These are phyloP conservation scores for Hypselothyrea guttata DNA, from an alignment of 2,888 invertebrate species.

Conservation along the genomic window DNA sequence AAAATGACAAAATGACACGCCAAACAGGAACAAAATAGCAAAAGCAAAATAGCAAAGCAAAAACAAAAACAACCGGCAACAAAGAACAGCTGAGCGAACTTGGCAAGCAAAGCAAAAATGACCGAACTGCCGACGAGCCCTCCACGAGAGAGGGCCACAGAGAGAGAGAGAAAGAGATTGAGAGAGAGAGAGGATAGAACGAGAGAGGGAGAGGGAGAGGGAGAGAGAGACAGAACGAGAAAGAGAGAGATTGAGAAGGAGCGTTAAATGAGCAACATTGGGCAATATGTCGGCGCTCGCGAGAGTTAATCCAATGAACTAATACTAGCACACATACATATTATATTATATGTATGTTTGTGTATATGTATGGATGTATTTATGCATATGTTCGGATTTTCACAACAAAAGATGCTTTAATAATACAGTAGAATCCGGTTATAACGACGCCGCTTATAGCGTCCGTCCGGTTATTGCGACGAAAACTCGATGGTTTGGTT, in stretches of 20 bases:
- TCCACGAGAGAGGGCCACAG: constrained; percentile 12
- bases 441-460: no score
- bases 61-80: constrained; percentile 27
- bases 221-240: background rate
- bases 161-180: background rate
- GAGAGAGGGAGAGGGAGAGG: constrained; percentile 7
- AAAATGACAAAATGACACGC: constrained; percentile 41
- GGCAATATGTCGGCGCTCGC: constrained; percentile 6
- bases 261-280: background rate
- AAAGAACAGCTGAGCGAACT: constrained; percentile 58
- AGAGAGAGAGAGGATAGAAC: no score
- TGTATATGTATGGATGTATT: no score
- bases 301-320: constrained; percentile 1
- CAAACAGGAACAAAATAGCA: constrained; percentile 12
- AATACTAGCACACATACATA: no score
- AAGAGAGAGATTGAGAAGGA: background rate
- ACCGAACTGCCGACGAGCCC: constrained; percentile 37
- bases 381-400: no score
- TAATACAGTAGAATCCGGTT: no score
- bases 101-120: constrained; percentile 51
- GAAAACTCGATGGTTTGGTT: no score
- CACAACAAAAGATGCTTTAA: no score
- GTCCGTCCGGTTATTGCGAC: no score
- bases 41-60: constrained; percentile 1
- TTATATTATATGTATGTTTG: no score